Evolutionary conservation across 1,140 invertebrate species (phyloP).

Genomic region (Zeugodacus cucurbitae): DNA sequence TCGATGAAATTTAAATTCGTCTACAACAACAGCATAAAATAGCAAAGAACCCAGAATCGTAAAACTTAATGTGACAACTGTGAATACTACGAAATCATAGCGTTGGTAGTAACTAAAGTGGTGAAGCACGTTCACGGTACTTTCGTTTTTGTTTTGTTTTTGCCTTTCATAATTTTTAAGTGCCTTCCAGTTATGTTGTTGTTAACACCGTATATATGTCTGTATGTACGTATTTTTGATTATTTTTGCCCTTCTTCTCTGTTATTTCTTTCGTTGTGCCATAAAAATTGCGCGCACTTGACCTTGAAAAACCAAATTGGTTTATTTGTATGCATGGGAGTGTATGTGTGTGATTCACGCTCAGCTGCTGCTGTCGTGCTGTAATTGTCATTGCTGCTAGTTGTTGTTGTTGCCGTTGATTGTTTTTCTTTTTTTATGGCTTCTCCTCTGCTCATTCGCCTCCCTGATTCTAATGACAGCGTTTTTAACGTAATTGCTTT

Average conservation of each 20-base stretch:
- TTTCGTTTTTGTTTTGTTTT: too few relatives aligned
- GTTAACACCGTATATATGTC: not conserved
- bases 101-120: too few relatives aligned
- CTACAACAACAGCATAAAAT: too few relatives aligned
- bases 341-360: not conserved
- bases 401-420: not conserved
- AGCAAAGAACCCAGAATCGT: too few relatives aligned
- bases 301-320: not conserved
- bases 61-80: too few relatives aligned
- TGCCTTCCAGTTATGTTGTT: not conserved
- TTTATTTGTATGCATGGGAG: not conserved
- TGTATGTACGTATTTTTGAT: not conserved
- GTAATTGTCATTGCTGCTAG: not conserved
- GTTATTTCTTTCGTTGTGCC: not conserved
- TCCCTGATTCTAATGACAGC: not conserved
- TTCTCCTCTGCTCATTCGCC: not conserved
- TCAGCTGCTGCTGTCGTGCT: not conserved
- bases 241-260: not conserved
- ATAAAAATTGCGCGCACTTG: not conserved
- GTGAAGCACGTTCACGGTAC: too few relatives aligned
- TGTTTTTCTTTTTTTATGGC: not conserved
- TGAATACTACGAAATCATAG: too few relatives aligned
- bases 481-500: not conserved
- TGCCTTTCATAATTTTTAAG: not conserved
- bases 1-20: too few relatives aligned